Percentiles rank a stretch among this genome's conserved stretches.
Evolutionary conservation across 2,113 vertebrate species (phyloP).

Genomic region (Odontophorus gujanensis): DNA sequence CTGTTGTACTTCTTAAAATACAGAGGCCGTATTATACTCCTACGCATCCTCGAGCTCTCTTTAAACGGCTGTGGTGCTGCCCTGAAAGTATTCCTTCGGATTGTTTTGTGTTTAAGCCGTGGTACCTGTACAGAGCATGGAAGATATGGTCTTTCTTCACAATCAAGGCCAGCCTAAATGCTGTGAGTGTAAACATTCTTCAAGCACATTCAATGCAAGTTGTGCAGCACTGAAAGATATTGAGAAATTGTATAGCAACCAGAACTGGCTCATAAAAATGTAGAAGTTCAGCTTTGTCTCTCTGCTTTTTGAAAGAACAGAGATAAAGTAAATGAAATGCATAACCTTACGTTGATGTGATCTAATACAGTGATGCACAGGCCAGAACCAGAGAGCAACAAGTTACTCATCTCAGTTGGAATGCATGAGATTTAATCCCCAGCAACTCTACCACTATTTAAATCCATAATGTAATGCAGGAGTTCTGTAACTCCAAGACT

Average conservation of each 20-base stretch:
- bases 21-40: accelerated
- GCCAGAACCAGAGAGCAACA: constrained; percentile 9
- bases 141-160: background rate
- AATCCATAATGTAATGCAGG: background rate
- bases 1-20: constrained; percentile 35
- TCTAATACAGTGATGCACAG: background rate
- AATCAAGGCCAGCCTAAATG: background rate
- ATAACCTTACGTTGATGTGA: background rate
- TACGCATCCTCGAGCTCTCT: accelerated
- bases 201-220: background rate
- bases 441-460: background rate
- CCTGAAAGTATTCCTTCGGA: background rate
- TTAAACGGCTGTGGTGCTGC: background rate
- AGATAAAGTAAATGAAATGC: background rate
- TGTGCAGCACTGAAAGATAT: background rate
- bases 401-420: background rate
- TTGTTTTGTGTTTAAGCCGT: background rate
- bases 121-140: background rate
- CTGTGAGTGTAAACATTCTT: background rate
- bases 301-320: background rate
- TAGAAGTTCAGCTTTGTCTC: background rate
- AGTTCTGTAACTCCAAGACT: background rate
- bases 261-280: background rate
- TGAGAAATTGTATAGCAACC: background rate
- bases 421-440: background rate